These are phyloP conservation scores for Phrynocephalus vlangalii DNA, from an alignment of 2,797 vertebrate species.

Conservation along the genomic window DNA sequence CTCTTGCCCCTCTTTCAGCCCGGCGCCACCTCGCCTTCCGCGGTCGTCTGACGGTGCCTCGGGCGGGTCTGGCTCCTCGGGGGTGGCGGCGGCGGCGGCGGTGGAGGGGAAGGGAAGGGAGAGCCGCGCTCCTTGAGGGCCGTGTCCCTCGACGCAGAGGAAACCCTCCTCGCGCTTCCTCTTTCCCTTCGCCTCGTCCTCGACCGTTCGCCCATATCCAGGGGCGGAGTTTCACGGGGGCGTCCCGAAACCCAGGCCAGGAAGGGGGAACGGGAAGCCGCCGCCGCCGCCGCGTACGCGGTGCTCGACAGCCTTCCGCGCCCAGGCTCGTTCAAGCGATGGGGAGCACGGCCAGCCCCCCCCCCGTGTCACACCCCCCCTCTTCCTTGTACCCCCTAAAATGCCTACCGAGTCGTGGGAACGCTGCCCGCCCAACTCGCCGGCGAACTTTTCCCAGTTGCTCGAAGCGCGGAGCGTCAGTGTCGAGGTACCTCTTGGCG, in stretches of 20 bases:
- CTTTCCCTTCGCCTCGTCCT: constrained; percentile 29
- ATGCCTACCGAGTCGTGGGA: not conserved
- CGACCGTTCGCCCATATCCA: constrained; percentile 27
- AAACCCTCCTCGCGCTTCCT: constrained; percentile 2
- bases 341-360: too few species aligned
- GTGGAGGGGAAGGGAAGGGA: not conserved
- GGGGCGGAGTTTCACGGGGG: constrained; percentile 37
- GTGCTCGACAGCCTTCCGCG: not conserved
- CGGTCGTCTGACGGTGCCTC: not conserved
- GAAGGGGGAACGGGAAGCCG: not conserved
- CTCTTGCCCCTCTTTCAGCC: constrained; percentile 11
- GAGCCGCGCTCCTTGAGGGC: too few species aligned
- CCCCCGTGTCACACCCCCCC: not conserved
- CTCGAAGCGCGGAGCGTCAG: not conserved
- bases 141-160: too few species aligned
- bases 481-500: not conserved
- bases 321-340: too few species aligned
- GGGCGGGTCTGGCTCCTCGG: constrained; percentile 35
- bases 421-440: too few species aligned
- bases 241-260: constrained; percentile 28
- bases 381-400: not conserved
- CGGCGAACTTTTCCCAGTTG: not conserved
- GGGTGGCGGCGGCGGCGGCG: too few species aligned
- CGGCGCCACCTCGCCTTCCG: not conserved
- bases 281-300: too few species aligned